These are phyloP conservation scores for Zoanthus solanderi DNA, from an alignment of 92 coral and sea anemone genomes.

Conservation along the genomic window DNA sequence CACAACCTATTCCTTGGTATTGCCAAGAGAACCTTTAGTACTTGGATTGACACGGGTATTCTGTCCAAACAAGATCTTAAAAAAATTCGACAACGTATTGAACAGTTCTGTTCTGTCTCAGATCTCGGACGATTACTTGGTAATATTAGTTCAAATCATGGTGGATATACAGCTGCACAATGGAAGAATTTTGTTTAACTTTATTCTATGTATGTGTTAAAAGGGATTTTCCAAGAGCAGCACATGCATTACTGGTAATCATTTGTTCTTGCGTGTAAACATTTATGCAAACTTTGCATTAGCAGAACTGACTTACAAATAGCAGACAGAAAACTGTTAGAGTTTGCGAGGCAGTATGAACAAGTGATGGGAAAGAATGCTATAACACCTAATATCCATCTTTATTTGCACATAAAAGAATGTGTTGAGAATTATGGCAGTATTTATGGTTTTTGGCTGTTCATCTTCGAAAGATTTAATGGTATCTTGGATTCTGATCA, in stretches of 20 bases:
- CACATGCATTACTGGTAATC: slow-evolving; percentile 25
- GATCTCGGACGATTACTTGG: slow-evolving; percentile 67
- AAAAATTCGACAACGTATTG: slow-evolving; percentile 42
- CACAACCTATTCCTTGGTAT: slow-evolving; percentile 59
- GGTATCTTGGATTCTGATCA: slow-evolving; percentile 65
- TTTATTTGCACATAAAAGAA: slow-evolving; percentile 48
- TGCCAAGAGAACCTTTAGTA: slow-evolving; percentile 45
- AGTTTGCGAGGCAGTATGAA: slow-evolving; percentile 38
- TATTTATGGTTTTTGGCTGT: slow-evolving; percentile 70
- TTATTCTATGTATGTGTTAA: slow-evolving; percentile 20
- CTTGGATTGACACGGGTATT: slow-evolving; percentile 39
- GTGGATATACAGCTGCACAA: slow-evolving; percentile 75
- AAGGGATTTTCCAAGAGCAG: slow-evolving; percentile 17
- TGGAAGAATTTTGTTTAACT: slow-evolving; percentile 63
- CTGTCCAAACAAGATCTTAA: slow-evolving; percentile 42
- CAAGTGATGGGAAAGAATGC: slow-evolving; percentile 42
- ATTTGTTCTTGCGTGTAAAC: slow-evolving; percentile 37
- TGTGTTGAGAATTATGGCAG: slow-evolving; percentile 10
- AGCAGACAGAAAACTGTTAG: slow-evolving; percentile 32
- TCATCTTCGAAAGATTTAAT: slow-evolving; percentile 74
- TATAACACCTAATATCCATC: slow-evolving; percentile 63
- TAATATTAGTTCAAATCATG: slow-evolving; percentile 62
- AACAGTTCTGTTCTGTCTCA: slow-evolving; percentile 48
- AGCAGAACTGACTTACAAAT: slow-evolving; percentile 7
- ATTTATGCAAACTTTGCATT: slow-evolving; percentile 20